Percentiles rank a stretch among this genome's conserved stretches.
These are phyloP conservation scores for Tupaia tana DNA, from an alignment of 2,113 vertebrate genomes.

Conservation along the genomic window DNA sequence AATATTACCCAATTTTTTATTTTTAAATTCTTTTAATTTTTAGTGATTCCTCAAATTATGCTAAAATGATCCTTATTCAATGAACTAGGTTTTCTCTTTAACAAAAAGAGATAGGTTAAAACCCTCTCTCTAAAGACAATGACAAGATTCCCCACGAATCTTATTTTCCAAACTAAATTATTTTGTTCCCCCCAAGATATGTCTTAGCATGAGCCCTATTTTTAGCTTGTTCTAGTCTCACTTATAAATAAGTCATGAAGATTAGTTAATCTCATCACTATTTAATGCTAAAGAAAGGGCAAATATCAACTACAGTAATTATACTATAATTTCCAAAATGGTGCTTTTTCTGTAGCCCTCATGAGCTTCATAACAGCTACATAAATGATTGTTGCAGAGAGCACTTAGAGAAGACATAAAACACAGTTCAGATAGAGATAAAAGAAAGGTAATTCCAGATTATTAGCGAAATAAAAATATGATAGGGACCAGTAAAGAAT, in stretches of 20 bases:
- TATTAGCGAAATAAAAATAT: background rate
- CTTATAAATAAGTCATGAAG: background rate
- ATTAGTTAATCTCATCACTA: background rate
- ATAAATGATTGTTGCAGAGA: background rate
- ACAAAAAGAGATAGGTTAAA: background rate
- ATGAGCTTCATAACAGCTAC: background rate
- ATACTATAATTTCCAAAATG: background rate
- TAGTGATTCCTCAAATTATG: background rate
- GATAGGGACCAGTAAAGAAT: background rate
- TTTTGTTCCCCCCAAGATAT: background rate
- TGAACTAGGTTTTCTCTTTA: background rate
- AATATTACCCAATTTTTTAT: background rate
- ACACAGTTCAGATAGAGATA: background rate
- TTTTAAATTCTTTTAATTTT: background rate
- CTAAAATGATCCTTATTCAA: background rate
- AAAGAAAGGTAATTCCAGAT: background rate
- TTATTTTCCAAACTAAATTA: background rate
- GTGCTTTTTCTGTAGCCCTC: background rate
- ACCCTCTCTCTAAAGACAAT: background rate
- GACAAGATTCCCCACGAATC: background rate
- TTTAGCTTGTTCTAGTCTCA: conserved; percentile 30
- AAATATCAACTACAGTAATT: background rate
- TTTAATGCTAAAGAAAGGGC: background rate
- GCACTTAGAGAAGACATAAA: background rate
- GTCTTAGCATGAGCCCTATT: background rate